Conservation (phyloP, 2,113 vertebrate genomes). For the Elephas maximus region DNA sequence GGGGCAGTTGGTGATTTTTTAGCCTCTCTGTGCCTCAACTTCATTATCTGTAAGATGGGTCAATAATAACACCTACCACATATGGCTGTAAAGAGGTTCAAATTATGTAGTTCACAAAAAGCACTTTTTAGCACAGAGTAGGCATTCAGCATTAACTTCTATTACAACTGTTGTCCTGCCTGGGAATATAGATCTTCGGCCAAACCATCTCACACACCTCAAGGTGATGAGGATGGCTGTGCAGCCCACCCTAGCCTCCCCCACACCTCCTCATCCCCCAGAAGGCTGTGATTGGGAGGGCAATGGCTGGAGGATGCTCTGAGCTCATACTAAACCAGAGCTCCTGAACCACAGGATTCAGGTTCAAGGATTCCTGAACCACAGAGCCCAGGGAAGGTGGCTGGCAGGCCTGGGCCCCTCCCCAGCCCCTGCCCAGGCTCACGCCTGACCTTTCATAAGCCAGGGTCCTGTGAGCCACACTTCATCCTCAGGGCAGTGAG, state of each 20-base stretch:
- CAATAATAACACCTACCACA: not conserved
- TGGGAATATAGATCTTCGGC: not conserved
- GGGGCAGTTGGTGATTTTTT: not conserved
- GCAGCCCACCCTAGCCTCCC: accelerated
- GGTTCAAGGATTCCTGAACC: not conserved
- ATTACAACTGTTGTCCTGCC: not conserved
- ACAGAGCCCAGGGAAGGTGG: not conserved
- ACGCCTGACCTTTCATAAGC: too few species aligned
- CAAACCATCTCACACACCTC: not conserved
- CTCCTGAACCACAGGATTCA: too few species aligned
- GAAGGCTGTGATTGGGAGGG: not conserved
- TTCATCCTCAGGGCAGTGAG: not conserved
- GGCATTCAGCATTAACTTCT: not conserved
- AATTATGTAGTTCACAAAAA: not conserved
- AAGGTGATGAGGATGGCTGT: too few species aligned
- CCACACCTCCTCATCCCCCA: accelerated
- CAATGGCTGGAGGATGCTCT: not conserved
- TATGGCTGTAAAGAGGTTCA: not conserved
- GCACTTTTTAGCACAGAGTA: not conserved
- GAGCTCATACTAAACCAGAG: not conserved
- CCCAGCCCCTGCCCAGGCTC: too few species aligned
- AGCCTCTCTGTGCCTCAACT: not conserved
- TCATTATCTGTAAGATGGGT: not conserved
- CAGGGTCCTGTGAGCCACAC: not conserved
- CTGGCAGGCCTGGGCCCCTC: not conserved